These are phyloP conservation scores for Tridacna crocea DNA, from an alignment of 2,888 invertebrate species.

Conservation along the genomic window DNA sequence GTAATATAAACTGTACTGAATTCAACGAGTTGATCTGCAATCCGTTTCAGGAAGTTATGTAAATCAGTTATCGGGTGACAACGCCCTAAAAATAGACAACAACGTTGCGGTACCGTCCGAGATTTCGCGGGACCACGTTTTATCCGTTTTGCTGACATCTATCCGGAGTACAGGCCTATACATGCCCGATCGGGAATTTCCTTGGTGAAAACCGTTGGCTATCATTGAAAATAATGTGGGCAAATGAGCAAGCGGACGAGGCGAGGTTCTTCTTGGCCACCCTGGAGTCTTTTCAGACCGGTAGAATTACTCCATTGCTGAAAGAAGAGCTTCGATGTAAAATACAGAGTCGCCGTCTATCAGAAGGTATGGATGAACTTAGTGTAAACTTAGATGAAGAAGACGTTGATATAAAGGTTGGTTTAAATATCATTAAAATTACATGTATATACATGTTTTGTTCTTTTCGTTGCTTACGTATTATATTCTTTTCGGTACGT, in stretches of 20 bases:
- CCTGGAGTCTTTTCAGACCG: conserved; percentile 62
- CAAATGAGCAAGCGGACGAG: conserved; percentile 50
- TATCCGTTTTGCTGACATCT: conserved; percentile 44
- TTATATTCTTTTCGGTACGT: too few species aligned
- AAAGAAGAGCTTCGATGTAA: conserved; percentile 73
- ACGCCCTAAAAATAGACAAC: conserved; percentile 14
- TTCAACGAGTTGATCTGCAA: not conserved
- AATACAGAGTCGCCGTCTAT: conserved; percentile 71
- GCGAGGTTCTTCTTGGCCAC: conserved; percentile 67
- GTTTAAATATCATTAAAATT: not conserved
- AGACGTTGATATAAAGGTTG: conserved; percentile 27
- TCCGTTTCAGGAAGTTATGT: not conserved
- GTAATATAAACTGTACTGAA: too few species aligned
- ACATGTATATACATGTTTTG: too few species aligned
- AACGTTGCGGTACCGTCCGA: conserved; percentile 33
- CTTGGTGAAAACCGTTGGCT: not conserved
- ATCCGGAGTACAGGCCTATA: conserved; percentile 6
- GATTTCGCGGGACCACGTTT: conserved; percentile 45
- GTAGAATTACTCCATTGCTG: conserved; percentile 64
- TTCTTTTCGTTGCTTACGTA: too few species aligned
- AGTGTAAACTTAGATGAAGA: conserved; percentile 28
- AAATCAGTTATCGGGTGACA: conserved; percentile 21
- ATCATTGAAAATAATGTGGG: conserved; percentile 21
- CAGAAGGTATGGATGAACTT: conserved; percentile 73
- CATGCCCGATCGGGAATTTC: conserved; percentile 9